Evolutionary conservation across 2,113 vertebrate genomes (phyloP).

Genomic region (Taxidea taxus): DNA sequence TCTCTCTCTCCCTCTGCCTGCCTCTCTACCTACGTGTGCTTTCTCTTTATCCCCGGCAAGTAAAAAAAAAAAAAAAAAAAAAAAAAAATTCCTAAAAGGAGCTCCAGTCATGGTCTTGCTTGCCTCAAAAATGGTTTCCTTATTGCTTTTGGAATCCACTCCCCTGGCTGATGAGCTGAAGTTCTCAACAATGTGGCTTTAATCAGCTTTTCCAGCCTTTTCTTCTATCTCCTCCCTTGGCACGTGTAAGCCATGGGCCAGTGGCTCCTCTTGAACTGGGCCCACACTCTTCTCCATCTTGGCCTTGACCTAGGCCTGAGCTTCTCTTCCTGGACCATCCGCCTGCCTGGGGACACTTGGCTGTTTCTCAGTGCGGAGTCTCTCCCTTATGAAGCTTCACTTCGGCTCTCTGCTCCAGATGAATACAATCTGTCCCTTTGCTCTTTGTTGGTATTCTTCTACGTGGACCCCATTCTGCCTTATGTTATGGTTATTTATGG

Average conservation of each 20-base stretch:
- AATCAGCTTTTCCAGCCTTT: background rate
- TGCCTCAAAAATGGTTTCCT: background rate
- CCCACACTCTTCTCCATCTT: accelerated
- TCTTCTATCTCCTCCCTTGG: background rate
- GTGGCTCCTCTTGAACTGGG: background rate
- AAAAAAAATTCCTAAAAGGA: background rate
- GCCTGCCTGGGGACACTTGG: background rate
- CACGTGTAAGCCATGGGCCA: accelerated
- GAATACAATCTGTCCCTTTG: background rate
- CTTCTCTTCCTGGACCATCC: background rate
- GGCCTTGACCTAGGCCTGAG: background rate
- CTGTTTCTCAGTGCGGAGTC: background rate
- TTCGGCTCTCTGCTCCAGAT: background rate
- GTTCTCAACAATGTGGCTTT: background rate
- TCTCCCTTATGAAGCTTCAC: background rate
- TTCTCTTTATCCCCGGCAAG: background rate
- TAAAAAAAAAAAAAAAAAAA: no score
- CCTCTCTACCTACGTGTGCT: no score
- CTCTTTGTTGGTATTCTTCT: background rate
- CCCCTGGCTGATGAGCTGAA: background rate
- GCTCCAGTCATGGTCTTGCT: background rate
- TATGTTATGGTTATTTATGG: background rate
- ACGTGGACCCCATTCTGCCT: background rate
- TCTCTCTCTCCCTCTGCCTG: no score
- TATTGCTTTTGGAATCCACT: background rate